Percentiles rank a stretch among this genome's conserved stretches.
Conservation (phyloP, 2,797 vertebrate genomes). For the Ambastaia sidthimunki region DNA sequence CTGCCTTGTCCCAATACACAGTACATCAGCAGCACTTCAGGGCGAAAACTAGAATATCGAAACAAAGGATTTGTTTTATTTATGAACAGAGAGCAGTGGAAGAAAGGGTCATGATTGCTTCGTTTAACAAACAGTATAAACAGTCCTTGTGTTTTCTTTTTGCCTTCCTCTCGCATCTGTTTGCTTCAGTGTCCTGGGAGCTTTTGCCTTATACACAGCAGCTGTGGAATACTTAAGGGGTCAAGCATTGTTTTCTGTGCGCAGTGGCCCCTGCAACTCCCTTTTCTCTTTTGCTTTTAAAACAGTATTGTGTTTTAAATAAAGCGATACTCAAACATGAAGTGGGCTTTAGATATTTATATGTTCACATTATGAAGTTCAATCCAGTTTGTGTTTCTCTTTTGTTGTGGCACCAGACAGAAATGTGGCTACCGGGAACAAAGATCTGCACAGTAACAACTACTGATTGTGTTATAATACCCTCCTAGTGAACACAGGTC, state of each 20-base stretch:
- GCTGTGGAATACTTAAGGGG: slow-evolving; percentile 33
- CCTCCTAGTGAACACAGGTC: slow-evolving; percentile 56
- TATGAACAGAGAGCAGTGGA: slow-evolving; percentile 63
- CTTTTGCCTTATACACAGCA: slow-evolving; percentile 33
- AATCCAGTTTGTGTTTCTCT: background rate
- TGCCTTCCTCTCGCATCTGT: slow-evolving; percentile 27
- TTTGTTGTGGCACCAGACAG: background rate
- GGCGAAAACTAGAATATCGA: slow-evolving; percentile 58
- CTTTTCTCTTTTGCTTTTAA: background rate
- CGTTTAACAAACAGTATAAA: slow-evolving; percentile 38
- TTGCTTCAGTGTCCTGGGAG: slow-evolving; percentile 45
- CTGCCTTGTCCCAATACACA: slow-evolving; percentile 70
- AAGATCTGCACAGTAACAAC: slow-evolving; percentile 19
- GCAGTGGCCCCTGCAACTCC: slow-evolving; percentile 1
- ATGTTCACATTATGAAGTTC: background rate
- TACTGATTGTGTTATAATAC: slow-evolving; percentile 55
- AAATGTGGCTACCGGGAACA: slow-evolving; percentile 6
- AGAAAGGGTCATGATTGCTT: slow-evolving; percentile 55
- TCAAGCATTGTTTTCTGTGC: slow-evolving; percentile 11
- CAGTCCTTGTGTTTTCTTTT: slow-evolving; percentile 1
- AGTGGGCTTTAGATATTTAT: slow-evolving; percentile 1
- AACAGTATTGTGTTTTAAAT: slow-evolving; percentile 7
- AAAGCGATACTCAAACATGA: background rate
- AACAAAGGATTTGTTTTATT: slow-evolving; percentile 77
- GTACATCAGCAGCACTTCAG: slow-evolving; percentile 67